Evolutionary conservation across 2,888 invertebrate genomes (phyloP), one percentile per base, ranked within the genome.

Genomic region (Tetragonula carbonaria): DNA sequence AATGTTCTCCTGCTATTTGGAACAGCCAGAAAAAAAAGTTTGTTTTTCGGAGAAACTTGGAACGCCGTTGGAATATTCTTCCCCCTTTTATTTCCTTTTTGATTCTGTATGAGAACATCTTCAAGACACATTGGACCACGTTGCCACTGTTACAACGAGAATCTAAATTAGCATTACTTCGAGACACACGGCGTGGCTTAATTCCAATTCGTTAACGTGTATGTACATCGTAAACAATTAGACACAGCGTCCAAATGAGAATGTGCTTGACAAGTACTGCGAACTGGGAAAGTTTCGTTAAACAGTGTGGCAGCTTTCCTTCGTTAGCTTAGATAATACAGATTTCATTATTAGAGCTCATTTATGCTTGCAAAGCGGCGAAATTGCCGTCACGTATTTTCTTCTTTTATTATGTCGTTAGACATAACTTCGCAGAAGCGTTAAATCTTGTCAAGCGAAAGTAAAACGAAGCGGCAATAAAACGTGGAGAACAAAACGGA

Each of bases 221-320:
- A n/a, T 59, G n/a, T n/a, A n/a, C n/a, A n/a, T 28, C 62, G 28
- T 62, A 62, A 62, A 62, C 23, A 62, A 62, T 62, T 62, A 62
- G 62, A 11, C 45, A 45, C 62, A 28, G 28, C 18, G 4, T 62
- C 18, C 28, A 62, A 62, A 62, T 8, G 62, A 62, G 62, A 62
- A 28, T 28, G 28, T 8, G 11, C 18, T 11, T 23, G 62, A 62
- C 16, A 11, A 28, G 28, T 16, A 28, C 18, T 18, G 18, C 16
- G 28, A 62, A 11, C 18, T 28, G 8, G 28, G 23, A 62, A 28
- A 62, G 28, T 62, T 62, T 62, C 8, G 62, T 62, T 11, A 28
- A 62, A 62, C 62, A 28, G 23, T 18, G 28, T 23, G 62, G 28
- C 23, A 62, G 62, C 18, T 62, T 28, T 62, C 4, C 45, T 13